Conservation (phyloP, 2,888 invertebrate genomes). For the Dicyrtomina minuta region DNA sequence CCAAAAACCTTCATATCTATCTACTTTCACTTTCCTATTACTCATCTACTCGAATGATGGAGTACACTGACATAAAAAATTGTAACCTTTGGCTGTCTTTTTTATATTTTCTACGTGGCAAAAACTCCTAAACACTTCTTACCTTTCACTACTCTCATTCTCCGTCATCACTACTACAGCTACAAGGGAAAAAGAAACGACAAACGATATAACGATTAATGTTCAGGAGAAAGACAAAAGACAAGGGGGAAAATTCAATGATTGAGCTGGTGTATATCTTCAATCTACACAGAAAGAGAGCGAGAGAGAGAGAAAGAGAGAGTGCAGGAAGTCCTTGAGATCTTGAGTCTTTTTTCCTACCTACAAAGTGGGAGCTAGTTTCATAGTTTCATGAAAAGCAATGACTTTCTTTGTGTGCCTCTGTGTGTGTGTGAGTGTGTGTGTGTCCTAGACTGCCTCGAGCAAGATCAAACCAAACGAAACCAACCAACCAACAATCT, state of each 20-base stretch:
- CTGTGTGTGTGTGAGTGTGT: no score
- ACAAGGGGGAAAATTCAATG: constrained; percentile 5
- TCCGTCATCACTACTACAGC: constrained; percentile 2
- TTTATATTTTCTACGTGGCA: constrained; percentile 3
- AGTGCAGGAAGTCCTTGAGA: not conserved
- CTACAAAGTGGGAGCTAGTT: constrained; percentile 26
- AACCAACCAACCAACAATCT: no score
- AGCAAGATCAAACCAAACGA: no score
- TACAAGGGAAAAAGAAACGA: not conserved
- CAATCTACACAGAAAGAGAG: no score
- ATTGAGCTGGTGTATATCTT: not conserved
- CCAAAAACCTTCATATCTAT: no score
- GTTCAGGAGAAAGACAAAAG: not conserved
- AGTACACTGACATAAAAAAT: not conserved
- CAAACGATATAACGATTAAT: not conserved
- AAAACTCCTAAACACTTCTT: not conserved
- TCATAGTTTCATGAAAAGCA: no score
- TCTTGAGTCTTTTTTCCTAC: not conserved
- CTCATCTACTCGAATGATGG: no score
- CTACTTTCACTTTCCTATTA: no score
- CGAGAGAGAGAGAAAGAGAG: not conserved
- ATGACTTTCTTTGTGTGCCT: no score
- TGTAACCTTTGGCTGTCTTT: constrained; percentile 7
- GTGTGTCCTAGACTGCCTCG: no score
- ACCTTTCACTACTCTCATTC: not conserved